phyloP scores from a whole-genome alignment of 2,797 vertebrate genomes.

The Betta splendens region DNA sequence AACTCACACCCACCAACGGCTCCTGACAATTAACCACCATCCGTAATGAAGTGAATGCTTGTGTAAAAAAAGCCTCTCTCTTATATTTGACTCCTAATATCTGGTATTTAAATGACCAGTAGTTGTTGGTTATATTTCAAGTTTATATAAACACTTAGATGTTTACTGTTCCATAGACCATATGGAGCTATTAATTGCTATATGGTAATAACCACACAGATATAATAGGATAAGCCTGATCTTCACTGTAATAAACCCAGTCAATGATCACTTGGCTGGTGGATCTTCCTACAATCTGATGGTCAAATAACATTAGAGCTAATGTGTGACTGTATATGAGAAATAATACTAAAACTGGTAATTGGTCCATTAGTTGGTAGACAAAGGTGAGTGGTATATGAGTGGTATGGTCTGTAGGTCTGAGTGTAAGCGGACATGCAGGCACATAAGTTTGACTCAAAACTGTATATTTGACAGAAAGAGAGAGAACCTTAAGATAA shows the following conservation, averaged over 20 bases:
- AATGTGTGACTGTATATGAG: not conserved
- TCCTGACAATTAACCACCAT: conserved; percentile 51
- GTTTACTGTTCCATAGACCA: not conserved
- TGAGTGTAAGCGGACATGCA: conserved; percentile 2
- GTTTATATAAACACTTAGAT: no score
- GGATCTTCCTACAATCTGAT: not conserved
- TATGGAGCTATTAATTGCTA: not conserved
- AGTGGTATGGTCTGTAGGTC: not conserved
- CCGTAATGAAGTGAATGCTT: conserved; percentile 56
- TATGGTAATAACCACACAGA: not conserved
- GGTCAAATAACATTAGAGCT: no score
- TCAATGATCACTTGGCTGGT: not conserved
- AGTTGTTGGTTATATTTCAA: no score
- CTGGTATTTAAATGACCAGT: no score
- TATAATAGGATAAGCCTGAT: no score
- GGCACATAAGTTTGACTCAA: conserved; percentile 15
- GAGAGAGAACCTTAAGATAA: conserved; percentile 14
- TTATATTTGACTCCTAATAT: no score
- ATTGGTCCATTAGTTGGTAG: not conserved
- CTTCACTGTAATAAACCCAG: conserved; percentile 5
- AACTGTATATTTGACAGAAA: conserved; percentile 15
- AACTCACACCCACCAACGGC: conserved; percentile 26
- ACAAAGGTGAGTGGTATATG: not conserved
- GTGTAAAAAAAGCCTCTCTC: conserved; percentile 22
- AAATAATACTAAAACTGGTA: not conserved